Percentiles rank a stretch among this genome's conserved stretches.
These are phyloP conservation scores for Hydrozoanthus tunicans DNA, from an alignment of 64 coral and sea anemone species.

Conservation along the genomic window DNA sequence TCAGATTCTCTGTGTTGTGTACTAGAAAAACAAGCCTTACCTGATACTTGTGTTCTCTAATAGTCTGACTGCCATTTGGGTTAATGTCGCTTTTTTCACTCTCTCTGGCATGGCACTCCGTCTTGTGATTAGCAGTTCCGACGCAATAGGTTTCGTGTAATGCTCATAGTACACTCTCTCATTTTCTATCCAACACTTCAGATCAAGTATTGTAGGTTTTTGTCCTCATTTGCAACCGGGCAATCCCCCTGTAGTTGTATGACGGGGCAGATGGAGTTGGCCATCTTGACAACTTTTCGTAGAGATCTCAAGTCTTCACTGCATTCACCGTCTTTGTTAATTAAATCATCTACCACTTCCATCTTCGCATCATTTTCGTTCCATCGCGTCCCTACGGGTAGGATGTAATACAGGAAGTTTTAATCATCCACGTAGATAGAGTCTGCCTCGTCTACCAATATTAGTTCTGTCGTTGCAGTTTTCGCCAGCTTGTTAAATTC, in stretches of 20 bases:
- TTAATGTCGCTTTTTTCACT: not conserved
- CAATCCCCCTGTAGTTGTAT: not conserved
- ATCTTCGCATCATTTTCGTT: conserved; percentile 1
- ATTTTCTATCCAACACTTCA: not conserved
- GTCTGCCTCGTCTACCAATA: conserved; percentile 1
- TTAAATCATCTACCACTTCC: not conserved
- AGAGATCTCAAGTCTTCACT: not conserved
- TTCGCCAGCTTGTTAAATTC: not conserved
- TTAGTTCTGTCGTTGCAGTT: not conserved
- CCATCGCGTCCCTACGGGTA: not conserved
- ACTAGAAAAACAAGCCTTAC: too few species aligned
- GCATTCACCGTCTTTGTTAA: not conserved
- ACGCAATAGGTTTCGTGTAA: not conserved
- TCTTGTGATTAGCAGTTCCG: not conserved
- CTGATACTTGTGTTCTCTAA: not conserved
- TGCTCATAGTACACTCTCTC: not conserved
- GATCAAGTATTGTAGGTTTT: not conserved
- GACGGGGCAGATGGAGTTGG: conserved; percentile 15
- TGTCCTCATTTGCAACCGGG: too few species aligned
- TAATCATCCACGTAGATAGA: conserved; percentile 21
- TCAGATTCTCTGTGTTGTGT: too few species aligned
- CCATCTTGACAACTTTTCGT: conserved; percentile 2
- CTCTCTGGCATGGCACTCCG: not conserved
- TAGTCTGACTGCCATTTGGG: not conserved
- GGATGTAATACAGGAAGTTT: not conserved